phyloP scores from a whole-genome alignment of 2,888 invertebrate genomes.

The Spatulosminthurus flaviceps region DNA sequence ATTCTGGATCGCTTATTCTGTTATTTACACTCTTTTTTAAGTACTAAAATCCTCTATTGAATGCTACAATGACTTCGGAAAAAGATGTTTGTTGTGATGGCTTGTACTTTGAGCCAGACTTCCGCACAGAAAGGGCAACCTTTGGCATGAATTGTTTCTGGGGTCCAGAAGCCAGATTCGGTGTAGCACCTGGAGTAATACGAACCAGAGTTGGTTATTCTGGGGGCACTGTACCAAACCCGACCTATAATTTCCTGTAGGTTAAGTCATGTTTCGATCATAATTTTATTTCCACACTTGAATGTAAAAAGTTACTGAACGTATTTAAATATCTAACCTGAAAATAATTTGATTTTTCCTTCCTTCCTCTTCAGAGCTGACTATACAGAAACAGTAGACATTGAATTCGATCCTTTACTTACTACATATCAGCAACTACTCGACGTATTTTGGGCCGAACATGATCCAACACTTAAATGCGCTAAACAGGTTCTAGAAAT shows the following conservation, averaged over 20 bases:
- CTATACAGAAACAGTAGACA: constrained; percentile 92
- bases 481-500: constrained; percentile 49
- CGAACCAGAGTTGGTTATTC: constrained; percentile 94
- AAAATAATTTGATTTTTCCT: no score
- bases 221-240: constrained; percentile 82
- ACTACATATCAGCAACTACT: constrained; percentile 80
- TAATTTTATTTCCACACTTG: no score
- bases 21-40: no score
- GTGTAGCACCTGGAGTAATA: constrained; percentile 79
- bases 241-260: constrained; percentile 73
- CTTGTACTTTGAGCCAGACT: constrained; percentile 74
- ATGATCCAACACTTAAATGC: constrained; percentile 78
- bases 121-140: constrained; percentile 77
- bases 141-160: constrained; percentile 96
- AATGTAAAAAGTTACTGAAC: no score
- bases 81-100: constrained; percentile 64
- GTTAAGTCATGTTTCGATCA: no score
- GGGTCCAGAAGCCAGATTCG: constrained; percentile 87
- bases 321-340: no score
- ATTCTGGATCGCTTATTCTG: no score
- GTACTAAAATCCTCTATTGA: no score
- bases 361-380: constrained; percentile 90
- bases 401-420: constrained; percentile 86
- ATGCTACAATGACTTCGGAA: constrained; percentile 35
- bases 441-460: constrained; percentile 89